Percentiles rank a stretch among this genome's conserved stretches.
These are phyloP conservation scores for Mesocentrotus franciscanus DNA, from an alignment of 53 echinoderm and acorn worm species.

Conservation along the genomic window DNA sequence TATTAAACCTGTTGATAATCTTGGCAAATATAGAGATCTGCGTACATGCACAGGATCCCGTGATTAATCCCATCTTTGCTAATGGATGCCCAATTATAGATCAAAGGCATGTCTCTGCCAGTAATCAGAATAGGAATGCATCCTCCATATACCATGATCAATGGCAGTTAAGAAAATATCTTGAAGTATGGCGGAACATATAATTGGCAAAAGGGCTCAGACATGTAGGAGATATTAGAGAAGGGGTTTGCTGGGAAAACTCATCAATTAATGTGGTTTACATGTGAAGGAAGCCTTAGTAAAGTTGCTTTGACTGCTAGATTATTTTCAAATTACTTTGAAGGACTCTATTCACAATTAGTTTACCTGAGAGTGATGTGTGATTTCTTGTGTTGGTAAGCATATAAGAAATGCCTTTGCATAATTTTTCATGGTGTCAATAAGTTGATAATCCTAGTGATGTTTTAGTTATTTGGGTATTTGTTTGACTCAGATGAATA, in stretches of 20 bases:
- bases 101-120: slow-evolving; percentile 49
- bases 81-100: slow-evolving; percentile 51
- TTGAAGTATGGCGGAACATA: not conserved
- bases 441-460: not conserved
- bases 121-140: slow-evolving; percentile 3
- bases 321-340: not conserved
- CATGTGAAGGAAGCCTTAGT: not conserved
- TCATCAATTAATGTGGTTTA: not conserved
- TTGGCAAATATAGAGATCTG: not conserved
- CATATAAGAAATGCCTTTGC: not conserved
- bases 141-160: slow-evolving; percentile 15
- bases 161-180: slow-evolving; percentile 21
- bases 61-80: slow-evolving; percentile 33
- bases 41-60: not conserved
- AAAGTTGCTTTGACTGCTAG: not conserved
- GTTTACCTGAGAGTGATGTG: too few relatives aligned
- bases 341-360: not conserved
- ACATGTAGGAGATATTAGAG: slow-evolving; percentile 1
- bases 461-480: not conserved
- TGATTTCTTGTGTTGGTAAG: not conserved
- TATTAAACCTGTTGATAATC: slow-evolving; percentile 13
- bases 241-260: not conserved
- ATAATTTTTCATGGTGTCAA: not conserved
- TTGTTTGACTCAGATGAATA: too few relatives aligned
- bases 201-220: slow-evolving; percentile 20